Evolutionary conservation across 35 echinoderm and acorn worm genomes (phyloP), one percentile per base, ranked within the genome.

Genomic region (Ptychodera flava): DNA sequence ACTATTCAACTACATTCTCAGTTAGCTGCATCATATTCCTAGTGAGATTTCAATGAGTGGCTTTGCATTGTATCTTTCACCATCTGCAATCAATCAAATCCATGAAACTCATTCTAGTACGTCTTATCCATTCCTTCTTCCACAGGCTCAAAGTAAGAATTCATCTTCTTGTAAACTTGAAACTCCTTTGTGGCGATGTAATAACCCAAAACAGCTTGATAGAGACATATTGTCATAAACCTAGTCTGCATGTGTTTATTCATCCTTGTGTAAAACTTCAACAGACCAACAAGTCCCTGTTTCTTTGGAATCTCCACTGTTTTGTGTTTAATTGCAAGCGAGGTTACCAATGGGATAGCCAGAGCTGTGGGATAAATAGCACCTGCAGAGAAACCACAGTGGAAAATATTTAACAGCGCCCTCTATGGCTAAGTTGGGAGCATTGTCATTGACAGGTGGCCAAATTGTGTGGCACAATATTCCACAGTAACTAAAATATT

Each of bases 261-360:
- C 86, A 90, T 96, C 29, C 80, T 37, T 35, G 35, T 28, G 88
- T 90, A 96, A 84, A 96, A 96, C 31, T 96, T 35, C 1, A 88
- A 29, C 27, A 76, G 32, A 34, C 35, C 35, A 0, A 32, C 30
- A 16, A 77, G 31, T 0, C 28, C 75, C 16, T 83, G 37, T n/a
- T 85, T 89, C 28, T 64, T n/a, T 1, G 94, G 94, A 15, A 96
- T 77, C 30, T 96, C 91, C n/a, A 96, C 89, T 30, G 94, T 96
- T 14, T 85, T 82, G 85, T 92, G 88, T 30, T 77, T 86, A n/a
- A 77, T 33, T 16, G 94, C 91, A 30, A 96, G 35, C 30, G 94
- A 84, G 1, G 83, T 88, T 45, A 84, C 92, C 31, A 96, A 64
- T 15, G 94, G 91, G 22, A 76, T 85, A 36, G 94, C 83, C 75